These are phyloP conservation scores for Proterorhinus semilunaris DNA, from an alignment of 2,113 vertebrate species.

Conservation along the genomic window DNA sequence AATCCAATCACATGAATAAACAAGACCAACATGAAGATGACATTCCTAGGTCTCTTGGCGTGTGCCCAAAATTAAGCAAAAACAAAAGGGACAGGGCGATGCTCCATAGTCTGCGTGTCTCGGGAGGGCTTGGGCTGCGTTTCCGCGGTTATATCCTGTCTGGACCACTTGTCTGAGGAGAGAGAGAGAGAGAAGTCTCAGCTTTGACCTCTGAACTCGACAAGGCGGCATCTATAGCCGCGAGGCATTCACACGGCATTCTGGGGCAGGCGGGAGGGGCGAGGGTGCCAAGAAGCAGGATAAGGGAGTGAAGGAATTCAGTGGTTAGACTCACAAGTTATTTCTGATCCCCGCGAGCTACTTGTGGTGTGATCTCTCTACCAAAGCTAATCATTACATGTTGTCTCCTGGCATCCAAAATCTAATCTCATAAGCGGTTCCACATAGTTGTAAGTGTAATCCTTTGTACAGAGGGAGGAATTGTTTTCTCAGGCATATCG, in stretches of 20 bases:
- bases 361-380: constrained; percentile 63
- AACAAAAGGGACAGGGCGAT: constrained; percentile 44
- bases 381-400: constrained; percentile 65
- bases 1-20: constrained; percentile 55
- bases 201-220: constrained; percentile 66
- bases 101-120: constrained; percentile 48
- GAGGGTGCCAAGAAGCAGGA: constrained; percentile 58
- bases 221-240: constrained; percentile 64
- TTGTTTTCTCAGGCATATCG: constrained; percentile 10
- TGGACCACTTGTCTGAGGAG: constrained; percentile 66
- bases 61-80: constrained; percentile 45
- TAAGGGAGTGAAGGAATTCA: constrained; percentile 65
- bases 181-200: constrained; percentile 58
- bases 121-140: constrained; percentile 59
- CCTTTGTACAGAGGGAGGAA: background rate
- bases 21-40: constrained; percentile 61
- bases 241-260: constrained; percentile 72
- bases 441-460: constrained; percentile 19
- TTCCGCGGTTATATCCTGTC: constrained; percentile 70
- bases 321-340: constrained; percentile 70
- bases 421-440: constrained; percentile 39
- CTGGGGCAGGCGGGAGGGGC: constrained; percentile 33
- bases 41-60: constrained; percentile 44
- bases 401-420: constrained; percentile 48
- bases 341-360: constrained; percentile 66